These are phyloP conservation scores for Diadophis punctatus DNA, from an alignment of 2,113 vertebrate species.

Conservation along the genomic window DNA sequence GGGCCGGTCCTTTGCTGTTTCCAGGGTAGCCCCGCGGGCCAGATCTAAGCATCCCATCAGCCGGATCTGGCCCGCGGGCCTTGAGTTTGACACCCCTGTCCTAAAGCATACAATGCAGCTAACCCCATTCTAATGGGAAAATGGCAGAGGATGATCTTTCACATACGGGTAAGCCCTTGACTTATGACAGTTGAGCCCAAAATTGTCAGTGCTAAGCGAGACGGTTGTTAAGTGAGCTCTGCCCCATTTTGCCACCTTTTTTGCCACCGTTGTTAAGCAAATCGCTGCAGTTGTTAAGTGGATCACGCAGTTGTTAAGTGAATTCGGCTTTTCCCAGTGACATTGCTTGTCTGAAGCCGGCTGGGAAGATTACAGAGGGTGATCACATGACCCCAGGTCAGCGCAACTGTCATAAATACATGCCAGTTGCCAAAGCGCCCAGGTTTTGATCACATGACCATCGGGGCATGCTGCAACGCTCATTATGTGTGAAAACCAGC, in stretches of 20 bases:
- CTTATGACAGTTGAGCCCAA: background rate
- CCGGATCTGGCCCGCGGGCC: no score
- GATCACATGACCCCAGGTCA: background rate
- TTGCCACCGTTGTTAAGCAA: background rate
- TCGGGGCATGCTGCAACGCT: accelerated
- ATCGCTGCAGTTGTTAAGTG: background rate
- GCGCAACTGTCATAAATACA: background rate
- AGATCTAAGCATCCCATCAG: no score
- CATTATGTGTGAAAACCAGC: background rate
- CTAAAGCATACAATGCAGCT: background rate
- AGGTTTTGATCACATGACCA: background rate
- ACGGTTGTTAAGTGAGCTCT: background rate
- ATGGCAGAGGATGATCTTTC: background rate
- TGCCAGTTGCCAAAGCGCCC: background rate
- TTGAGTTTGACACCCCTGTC: no score
- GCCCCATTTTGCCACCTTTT: background rate
- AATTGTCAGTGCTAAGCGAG: background rate
- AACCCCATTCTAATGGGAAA: background rate
- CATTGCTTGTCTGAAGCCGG: background rate
- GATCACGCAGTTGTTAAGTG: background rate
- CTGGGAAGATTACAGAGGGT: background rate
- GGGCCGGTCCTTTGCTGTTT: no score
- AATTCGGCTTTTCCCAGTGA: background rate
- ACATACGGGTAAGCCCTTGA: background rate
- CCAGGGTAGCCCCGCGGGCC: no score